A percentile compares a stretch with the other conserved stretches of the same genome.
Conservation (phyloP, 2,797 vertebrate genomes). For the Anguilla obscura region DNA sequence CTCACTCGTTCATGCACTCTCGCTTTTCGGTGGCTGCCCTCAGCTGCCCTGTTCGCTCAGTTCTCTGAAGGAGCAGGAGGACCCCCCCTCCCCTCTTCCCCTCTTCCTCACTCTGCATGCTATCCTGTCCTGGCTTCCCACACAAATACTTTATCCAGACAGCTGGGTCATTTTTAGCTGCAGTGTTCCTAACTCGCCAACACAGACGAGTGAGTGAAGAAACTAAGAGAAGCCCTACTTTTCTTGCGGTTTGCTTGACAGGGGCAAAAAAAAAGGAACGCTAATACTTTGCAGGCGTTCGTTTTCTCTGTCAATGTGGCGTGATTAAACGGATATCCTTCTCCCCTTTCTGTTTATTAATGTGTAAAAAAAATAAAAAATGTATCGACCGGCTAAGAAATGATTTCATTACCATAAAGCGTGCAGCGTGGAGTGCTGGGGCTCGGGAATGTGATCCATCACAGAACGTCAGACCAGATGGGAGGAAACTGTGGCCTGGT, state of each 20-base stretch:
- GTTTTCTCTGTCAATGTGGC: background rate
- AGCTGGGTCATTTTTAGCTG: background rate
- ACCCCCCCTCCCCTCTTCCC: background rate
- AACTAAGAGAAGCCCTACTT: background rate
- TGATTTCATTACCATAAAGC: conserved; percentile 38
- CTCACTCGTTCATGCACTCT: background rate
- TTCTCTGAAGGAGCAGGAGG: background rate
- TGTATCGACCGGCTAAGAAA: conserved; percentile 24
- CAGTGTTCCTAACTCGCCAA: background rate
- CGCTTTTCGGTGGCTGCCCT: background rate
- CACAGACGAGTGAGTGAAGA: background rate
- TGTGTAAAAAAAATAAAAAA: background rate
- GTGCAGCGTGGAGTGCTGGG: background rate
- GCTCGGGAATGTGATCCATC: background rate
- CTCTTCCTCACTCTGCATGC: background rate
- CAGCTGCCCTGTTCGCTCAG: background rate
- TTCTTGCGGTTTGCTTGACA: background rate
- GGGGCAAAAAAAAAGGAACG: background rate
- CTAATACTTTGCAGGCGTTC: background rate
- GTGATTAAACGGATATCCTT: background rate
- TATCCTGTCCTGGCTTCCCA: background rate
- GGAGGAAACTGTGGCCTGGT: conserved; percentile 32
- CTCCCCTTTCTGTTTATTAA: conserved; percentile 26
- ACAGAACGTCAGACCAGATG: background rate
- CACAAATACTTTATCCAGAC: background rate